These are phyloP conservation scores for Emydoidea blandingii DNA, from an alignment of 2,797 vertebrate species.

Conservation along the genomic window DNA sequence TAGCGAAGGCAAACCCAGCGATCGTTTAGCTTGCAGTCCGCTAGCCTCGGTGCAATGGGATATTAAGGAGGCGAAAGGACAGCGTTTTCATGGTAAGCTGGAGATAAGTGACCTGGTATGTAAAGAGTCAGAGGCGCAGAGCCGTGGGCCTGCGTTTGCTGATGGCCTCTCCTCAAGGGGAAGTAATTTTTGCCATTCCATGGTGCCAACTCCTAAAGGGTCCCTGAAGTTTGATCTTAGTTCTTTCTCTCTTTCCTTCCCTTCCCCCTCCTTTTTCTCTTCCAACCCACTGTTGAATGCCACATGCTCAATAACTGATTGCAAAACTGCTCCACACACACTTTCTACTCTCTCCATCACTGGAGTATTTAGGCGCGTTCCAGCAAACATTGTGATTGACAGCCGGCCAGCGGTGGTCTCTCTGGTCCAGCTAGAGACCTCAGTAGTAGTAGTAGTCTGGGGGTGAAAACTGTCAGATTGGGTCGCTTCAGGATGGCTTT, in stretches of 20 bases:
- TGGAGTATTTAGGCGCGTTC: neutral
- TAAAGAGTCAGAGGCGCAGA: neutral
- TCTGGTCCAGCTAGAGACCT: neutral
- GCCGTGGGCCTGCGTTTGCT: neutral
- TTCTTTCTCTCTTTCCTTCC: neutral
- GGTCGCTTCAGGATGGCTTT: too few species aligned
- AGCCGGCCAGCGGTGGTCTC: rapidly evolving
- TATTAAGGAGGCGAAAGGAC: neutral
- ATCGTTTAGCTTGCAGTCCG: rapidly evolving
- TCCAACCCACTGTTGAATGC: neutral
- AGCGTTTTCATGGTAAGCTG: neutral
- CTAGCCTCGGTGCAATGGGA: neutral
- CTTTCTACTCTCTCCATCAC: neutral
- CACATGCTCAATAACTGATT: neutral
- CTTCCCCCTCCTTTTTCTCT: neutral
- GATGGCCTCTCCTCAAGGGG: neutral
- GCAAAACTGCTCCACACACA: neutral
- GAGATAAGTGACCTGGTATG: neutral
- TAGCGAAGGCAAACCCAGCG: neutral
- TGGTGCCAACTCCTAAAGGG: neutral
- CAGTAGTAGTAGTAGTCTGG: neutral
- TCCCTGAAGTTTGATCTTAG: neutral
- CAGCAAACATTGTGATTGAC: neutral
- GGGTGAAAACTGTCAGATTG: too few species aligned
- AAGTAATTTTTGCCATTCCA: neutral